phyloP scores from a whole-genome alignment of 2,888 invertebrate genomes.

The Drosophila ochracea region DNA sequence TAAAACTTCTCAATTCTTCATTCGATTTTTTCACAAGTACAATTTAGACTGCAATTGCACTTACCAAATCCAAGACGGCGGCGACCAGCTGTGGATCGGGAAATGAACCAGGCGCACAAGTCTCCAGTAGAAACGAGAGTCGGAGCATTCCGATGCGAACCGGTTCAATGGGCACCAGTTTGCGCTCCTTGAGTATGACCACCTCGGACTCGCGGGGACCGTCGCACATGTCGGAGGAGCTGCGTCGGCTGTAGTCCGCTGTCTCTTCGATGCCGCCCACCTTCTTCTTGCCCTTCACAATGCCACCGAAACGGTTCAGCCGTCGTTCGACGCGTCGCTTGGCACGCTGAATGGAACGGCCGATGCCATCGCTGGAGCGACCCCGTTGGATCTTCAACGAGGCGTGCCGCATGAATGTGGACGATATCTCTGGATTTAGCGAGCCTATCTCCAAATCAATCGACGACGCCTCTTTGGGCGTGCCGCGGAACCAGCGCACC shows the following conservation, averaged over 20 bases:
- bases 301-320: slow-evolving; percentile 92
- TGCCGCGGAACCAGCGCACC: slow-evolving; percentile 88
- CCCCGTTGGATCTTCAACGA: slow-evolving; percentile 85
- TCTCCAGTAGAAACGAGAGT: slow-evolving; percentile 96
- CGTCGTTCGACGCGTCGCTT: slow-evolving; percentile 95
- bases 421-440: slow-evolving; percentile 87
- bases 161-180: slow-evolving; percentile 91
- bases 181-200: slow-evolving; percentile 94
- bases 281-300: slow-evolving; percentile 94
- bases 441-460: slow-evolving; percentile 87
- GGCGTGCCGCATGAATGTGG: slow-evolving; percentile 87
- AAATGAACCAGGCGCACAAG: slow-evolving; percentile 97
- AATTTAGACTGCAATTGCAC: slow-evolving; percentile 38
- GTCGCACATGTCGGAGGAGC: slow-evolving; percentile 92
- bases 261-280: slow-evolving; percentile 95
- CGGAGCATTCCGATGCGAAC: slow-evolving; percentile 95
- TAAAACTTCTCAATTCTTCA: not conserved
- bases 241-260: slow-evolving; percentile 92
- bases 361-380: slow-evolving; percentile 86
- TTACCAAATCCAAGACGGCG: slow-evolving; percentile 96
- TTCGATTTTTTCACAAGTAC: too few relatives aligned
- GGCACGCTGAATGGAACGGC: slow-evolving; percentile 91
- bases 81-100: slow-evolving; percentile 98
- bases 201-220: slow-evolving; percentile 94
- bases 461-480: slow-evolving; percentile 86